Conservation (phyloP, 2,797 vertebrate species). For the Amblyraja radiata region DNA sequence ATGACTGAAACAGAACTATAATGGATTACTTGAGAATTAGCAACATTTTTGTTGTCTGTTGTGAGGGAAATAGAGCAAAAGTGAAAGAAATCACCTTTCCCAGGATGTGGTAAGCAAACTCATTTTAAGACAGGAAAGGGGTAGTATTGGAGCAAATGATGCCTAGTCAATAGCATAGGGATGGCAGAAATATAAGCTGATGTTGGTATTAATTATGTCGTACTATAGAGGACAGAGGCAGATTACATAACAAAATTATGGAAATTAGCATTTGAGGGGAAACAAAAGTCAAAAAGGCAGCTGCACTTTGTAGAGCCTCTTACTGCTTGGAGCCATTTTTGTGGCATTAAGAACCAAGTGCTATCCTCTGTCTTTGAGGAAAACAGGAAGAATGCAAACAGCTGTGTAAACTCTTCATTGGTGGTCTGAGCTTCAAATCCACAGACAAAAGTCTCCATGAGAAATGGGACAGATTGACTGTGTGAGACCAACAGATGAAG, state of each 20-base stretch:
- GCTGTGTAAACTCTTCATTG: conserved; percentile 36
- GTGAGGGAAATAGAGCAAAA: neutral
- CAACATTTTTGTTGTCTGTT: neutral
- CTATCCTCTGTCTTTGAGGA: conserved; percentile 33
- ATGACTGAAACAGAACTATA: neutral
- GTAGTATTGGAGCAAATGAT: neutral
- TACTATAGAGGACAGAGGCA: neutral
- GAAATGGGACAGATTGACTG: conserved; percentile 35
- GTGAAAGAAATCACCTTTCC: neutral
- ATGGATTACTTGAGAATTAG: neutral
- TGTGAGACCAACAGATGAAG: conserved; percentile 30
- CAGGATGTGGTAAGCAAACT: neutral
- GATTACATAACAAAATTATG: conserved; percentile 16
- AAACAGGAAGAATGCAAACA: conserved; percentile 29
- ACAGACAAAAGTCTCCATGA: conserved; percentile 34
- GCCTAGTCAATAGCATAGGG: neutral
- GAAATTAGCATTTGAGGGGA: conserved; percentile 21
- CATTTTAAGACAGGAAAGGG: neutral
- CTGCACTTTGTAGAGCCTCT: conserved; percentile 11
- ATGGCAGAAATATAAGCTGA: neutral
- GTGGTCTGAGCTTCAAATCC: conserved; percentile 29
- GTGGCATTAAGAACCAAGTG: conserved; percentile 20
- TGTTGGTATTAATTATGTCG: neutral
- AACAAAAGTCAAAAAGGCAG: conserved; percentile 20
- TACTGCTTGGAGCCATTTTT: conserved; percentile 32